Base-by-base conservation (phyloP, 2,888 invertebrate species). In the Eristalinus aeneus region DNA sequence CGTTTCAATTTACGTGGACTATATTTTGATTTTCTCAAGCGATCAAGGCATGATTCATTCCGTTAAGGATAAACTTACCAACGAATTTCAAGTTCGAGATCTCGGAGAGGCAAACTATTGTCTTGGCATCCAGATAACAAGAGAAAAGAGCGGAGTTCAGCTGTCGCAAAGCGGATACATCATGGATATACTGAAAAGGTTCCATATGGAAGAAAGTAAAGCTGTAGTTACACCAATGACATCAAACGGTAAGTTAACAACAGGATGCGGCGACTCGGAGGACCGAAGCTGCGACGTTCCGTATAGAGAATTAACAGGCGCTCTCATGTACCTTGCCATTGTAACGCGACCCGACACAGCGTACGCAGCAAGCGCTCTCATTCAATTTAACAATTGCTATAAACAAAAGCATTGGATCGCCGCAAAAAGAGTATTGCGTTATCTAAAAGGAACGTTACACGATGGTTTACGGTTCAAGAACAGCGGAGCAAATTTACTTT, bases 141-240 rank as follows among this genome's bases (percentile, higher is more conserved):
- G 65, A 46, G 16, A 56, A 23, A 76, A 64, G 9, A 34, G 53
- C 6, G 20, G 22, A n/a, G 79, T 87, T 53, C 34, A 32, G 22
- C 39, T 88, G 22, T 79, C 80, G 39, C 88, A 89, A 68, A 56
- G 63, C 4, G 67, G 77, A 36, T 88, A 89, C 46, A 87, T 88
- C n/a, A 31, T 78, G 20, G 65, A 88, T 23, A 75, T 88, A 16
- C 27, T 89, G 11, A 46, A 75, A 16, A 86, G 81, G 39, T 89
- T 88, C 46, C 56, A 65, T 0, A 88, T 89, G 87, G 69, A 53
- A 8, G 73, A 88, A 23, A 87, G 88, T 61, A 87, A 88, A 58
- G 71, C 84, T 0, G 68, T 61, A 34, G 34, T 63, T 12, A 88
- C 88, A 46, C 88, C 85, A 20, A 63, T 80, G 3, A 87, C 56